Base-by-base conservation (phyloP, 1,140 invertebrate species). In the Drosophila erecta region DNA sequence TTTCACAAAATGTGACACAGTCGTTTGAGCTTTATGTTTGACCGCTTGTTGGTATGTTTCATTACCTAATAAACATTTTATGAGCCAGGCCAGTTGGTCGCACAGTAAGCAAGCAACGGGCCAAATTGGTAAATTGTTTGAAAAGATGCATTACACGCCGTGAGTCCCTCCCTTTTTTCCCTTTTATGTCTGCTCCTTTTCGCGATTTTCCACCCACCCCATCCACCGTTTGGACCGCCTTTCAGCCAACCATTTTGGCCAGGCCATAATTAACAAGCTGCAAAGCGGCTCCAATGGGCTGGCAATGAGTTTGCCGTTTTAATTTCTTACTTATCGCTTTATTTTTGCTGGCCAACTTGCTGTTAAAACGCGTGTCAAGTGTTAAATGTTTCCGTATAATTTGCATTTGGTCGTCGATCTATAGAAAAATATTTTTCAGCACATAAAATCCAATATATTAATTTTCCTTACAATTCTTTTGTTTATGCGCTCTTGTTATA, bases 21-120 rank as follows among this genome's bases (percentile, higher is more conserved):
- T 79, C 75, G 66, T 83, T 86, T 81, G 66, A 76, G 76, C 79
- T 86, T 81, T 78, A 86, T 86, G 78, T 56, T 30, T 70, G 57
- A 69, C 35, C 78, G 74, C 66, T 69, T 84, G 72, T 80, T 84
- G 81, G 76, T 79, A 81, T 86, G 83, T 86, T 87, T 86, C 70
- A 86, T 86, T 86, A 70, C 79, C 83, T 86, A 86, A 86, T 86
- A 86, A 86, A 86, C 83, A 86, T 86, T 86, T 86, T 87, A 86
- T 79, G 83, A 72, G 75, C 22, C 43, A 12, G 41, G 30, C 22
- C 35, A 15, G 22, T 76, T 56, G 81, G 79, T 67, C 75, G 62
- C 66, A 64, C 67, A 56, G 50, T 47, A 70, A 70, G 50, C 70
- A 75, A 40, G 64, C 71, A 55, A 56, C 40, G 57, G 47, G 53